These are phyloP conservation scores for Drosophila pseudotalamancana DNA, from an alignment of 2,888 invertebrate genomes.

Conservation along the genomic window DNA sequence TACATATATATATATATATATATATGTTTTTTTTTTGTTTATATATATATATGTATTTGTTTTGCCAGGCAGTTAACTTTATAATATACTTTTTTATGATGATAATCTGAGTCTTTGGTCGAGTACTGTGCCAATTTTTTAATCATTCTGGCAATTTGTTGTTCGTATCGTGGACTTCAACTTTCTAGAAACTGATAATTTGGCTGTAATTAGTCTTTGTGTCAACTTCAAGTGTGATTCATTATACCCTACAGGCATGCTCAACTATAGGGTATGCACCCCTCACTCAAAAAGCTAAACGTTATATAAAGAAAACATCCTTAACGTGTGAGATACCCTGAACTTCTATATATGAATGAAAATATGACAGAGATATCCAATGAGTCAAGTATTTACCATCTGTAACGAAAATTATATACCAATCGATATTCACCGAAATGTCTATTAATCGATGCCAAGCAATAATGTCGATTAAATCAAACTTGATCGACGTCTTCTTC, in stretches of 20 bases:
- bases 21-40: not conserved
- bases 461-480: too few species aligned
- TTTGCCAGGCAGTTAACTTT: slow-evolving; percentile 10
- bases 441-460: too few species aligned
- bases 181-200: slow-evolving; percentile 49
- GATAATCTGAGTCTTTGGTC: slow-evolving; percentile 16
- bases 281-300: too few species aligned
- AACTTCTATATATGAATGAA: too few species aligned
- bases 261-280: slow-evolving; percentile 6
- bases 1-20: not conserved
- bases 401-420: too few species aligned
- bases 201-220: slow-evolving; percentile 41
- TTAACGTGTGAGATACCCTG: too few species aligned
- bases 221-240: slow-evolving; percentile 32
- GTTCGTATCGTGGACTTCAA: slow-evolving; percentile 40
- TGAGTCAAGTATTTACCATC: too few species aligned
- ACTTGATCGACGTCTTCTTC: too few species aligned
- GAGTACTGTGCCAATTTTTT: slow-evolving; percentile 34
- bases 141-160: slow-evolving; percentile 43
- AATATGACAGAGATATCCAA: too few species aligned
- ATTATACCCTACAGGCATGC: not conserved
- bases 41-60: not conserved
- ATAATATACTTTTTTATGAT: slow-evolving; percentile 3
- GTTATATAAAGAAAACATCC: too few species aligned
- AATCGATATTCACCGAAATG: too few species aligned